Conservation (phyloP, 2,797 vertebrate species). For the Coranthus polyacanthus region DNA sequence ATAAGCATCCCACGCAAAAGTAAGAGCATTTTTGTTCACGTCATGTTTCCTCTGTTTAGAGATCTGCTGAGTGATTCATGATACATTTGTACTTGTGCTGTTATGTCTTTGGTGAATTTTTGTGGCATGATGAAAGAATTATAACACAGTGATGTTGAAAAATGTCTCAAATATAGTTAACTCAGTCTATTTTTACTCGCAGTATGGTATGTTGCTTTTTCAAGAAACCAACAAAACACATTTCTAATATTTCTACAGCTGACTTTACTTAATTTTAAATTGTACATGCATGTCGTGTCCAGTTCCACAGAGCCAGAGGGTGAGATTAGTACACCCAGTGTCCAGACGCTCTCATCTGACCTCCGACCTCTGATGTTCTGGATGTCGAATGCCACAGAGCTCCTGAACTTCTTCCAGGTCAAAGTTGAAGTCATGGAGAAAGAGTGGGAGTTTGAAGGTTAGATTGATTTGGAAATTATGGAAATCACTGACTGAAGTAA, state of each 20-base stretch:
- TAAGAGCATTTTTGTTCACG: slow-evolving; percentile 85
- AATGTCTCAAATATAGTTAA: slow-evolving; percentile 53
- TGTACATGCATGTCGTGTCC: slow-evolving; percentile 51
- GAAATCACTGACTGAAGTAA: slow-evolving; percentile 3
- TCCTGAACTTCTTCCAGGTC: slow-evolving; percentile 94
- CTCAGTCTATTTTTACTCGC: slow-evolving; percentile 64
- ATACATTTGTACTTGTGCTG: slow-evolving; percentile 71
- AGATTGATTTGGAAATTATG: slow-evolving; percentile 56
- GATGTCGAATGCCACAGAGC: slow-evolving; percentile 96
- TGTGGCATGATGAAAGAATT: slow-evolving; percentile 69
- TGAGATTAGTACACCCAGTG: slow-evolving; percentile 85
- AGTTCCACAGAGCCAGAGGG: slow-evolving; percentile 87
- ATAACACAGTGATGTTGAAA: slow-evolving; percentile 46
- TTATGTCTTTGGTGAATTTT: slow-evolving; percentile 74
- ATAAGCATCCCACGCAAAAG: slow-evolving; percentile 95
- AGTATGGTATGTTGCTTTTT: slow-evolving; percentile 24
- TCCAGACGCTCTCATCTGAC: slow-evolving; percentile 90
- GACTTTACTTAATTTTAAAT: slow-evolving; percentile 45
- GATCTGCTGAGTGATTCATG: slow-evolving; percentile 73
- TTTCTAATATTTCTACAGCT: slow-evolving; percentile 44
- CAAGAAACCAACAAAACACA: slow-evolving; percentile 44
- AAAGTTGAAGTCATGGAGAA: slow-evolving; percentile 93
- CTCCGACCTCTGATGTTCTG: slow-evolving; percentile 94
- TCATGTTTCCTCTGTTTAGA: slow-evolving; percentile 79
- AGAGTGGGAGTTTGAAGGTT: slow-evolving; percentile 94